phyloP scores from a whole-genome alignment of 2,797 vertebrate genomes.

The Phaenicophaeus curvirostris region DNA sequence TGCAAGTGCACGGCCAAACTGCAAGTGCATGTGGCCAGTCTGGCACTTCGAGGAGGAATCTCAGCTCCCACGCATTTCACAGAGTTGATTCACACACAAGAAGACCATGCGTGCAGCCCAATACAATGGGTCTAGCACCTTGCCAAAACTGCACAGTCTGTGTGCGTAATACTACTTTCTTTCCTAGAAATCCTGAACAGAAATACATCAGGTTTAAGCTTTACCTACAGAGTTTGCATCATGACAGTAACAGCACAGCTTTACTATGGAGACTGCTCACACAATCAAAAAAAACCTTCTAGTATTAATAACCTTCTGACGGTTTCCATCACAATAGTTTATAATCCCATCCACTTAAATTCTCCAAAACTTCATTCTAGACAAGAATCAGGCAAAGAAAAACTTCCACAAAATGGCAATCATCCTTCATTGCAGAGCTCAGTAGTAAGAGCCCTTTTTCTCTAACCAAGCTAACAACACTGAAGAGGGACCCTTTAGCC shows the following conservation, averaged over 20 bases:
- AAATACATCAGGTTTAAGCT: neutral
- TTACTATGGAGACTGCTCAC: neutral
- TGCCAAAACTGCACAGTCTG: neutral
- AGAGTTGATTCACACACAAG: neutral
- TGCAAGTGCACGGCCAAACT: neutral
- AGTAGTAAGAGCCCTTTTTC: neutral
- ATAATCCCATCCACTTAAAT: neutral
- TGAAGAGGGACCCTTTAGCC: neutral
- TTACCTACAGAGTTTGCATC: neutral
- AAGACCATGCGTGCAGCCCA: neutral
- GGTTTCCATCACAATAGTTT: neutral
- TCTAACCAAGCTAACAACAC: neutral
- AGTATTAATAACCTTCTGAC: neutral
- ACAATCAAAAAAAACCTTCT: neutral
- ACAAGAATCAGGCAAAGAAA: neutral
- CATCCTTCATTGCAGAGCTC: neutral
- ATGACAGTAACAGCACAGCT: neutral
- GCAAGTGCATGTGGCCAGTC: neutral
- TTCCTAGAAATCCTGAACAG: neutral
- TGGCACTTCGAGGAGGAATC: neutral
- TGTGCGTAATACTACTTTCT: neutral
- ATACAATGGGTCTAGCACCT: neutral
- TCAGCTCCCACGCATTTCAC: fast-evolving
- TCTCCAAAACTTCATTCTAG: neutral
- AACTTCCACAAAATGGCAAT: neutral